These are phyloP conservation scores for Ursus arctos DNA, from an alignment of 2,113 vertebrate species.

Conservation along the genomic window DNA sequence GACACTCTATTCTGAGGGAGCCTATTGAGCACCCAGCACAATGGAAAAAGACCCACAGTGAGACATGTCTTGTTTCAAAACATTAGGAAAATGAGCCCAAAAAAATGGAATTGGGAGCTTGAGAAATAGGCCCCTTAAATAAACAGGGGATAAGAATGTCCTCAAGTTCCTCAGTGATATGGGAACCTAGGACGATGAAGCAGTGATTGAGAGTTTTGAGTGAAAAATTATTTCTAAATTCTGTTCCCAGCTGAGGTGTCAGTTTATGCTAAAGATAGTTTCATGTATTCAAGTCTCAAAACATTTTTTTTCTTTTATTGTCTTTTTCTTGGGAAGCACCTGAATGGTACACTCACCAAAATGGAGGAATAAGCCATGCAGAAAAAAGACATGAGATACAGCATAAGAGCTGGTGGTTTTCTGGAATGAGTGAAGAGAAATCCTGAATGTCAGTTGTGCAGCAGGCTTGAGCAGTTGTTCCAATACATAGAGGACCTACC, in stretches of 20 bases:
- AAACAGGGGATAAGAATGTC: not conserved
- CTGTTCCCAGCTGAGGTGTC: not conserved
- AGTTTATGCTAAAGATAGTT: not conserved
- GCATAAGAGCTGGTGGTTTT: not conserved
- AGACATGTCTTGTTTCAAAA: not conserved
- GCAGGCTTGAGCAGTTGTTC: not conserved
- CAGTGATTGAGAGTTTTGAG: not conserved
- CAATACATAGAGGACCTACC: too few species aligned
- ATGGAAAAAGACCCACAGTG: not conserved
- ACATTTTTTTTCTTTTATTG: not conserved
- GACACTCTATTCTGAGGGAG: not conserved
- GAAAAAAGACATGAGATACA: not conserved
- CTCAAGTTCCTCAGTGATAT: not conserved
- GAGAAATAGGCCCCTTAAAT: not conserved
- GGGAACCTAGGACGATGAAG: not conserved
- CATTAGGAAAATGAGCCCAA: not conserved
- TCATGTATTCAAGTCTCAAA: not conserved
- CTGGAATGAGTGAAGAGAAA: not conserved
- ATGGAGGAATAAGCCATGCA: not conserved
- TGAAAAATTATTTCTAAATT: not conserved
- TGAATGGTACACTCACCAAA: not conserved
- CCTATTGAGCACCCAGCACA: not conserved
- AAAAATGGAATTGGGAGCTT: not conserved
- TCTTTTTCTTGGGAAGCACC: not conserved
- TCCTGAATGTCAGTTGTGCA: not conserved